These are phyloP conservation scores for Eulimnadia texana DNA, from an alignment of 1,140 invertebrate genomes.

Conservation along the genomic window DNA sequence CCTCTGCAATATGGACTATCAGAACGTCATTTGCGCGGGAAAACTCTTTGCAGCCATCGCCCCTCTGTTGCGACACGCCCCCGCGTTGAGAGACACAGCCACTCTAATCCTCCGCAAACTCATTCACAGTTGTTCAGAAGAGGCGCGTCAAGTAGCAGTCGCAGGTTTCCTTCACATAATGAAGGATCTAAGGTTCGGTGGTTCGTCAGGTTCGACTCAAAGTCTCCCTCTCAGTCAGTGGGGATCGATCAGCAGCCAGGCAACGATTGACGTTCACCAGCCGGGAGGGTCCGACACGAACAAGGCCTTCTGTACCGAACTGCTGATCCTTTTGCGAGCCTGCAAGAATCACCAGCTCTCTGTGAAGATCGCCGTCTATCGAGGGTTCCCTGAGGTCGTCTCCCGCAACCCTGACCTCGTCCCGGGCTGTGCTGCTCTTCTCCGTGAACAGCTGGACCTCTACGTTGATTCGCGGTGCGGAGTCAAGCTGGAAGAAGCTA, in stretches of 20 bases:
- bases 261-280: slow-evolving; percentile 1
- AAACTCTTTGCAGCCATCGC: background rate
- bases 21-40: background rate
- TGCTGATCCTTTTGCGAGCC: background rate
- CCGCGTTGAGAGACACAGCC: background rate
- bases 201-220: background rate
- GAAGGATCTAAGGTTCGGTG: slow-evolving; percentile 1
- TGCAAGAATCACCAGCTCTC: background rate
- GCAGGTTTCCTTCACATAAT: slow-evolving; percentile 1
- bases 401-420: slow-evolving; percentile 4
- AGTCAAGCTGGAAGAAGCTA: background rate
- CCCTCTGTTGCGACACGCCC: background rate
- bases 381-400: background rate
- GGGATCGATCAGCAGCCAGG: slow-evolving; percentile 5
- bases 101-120: slow-evolving; percentile 4
- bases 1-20: slow-evolving; percentile 8
- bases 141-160: slow-evolving; percentile 3
- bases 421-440: background rate
- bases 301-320: slow-evolving; percentile 5
- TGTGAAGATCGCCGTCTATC: slow-evolving; percentile 1
- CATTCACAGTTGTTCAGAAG: slow-evolving; percentile 2
- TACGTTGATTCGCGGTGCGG: background rate
- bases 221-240: background rate
- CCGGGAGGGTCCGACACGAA: background rate
- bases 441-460: background rate